Conservation (phyloP, 1,140 invertebrate genomes). For the Zophobas morio region DNA sequence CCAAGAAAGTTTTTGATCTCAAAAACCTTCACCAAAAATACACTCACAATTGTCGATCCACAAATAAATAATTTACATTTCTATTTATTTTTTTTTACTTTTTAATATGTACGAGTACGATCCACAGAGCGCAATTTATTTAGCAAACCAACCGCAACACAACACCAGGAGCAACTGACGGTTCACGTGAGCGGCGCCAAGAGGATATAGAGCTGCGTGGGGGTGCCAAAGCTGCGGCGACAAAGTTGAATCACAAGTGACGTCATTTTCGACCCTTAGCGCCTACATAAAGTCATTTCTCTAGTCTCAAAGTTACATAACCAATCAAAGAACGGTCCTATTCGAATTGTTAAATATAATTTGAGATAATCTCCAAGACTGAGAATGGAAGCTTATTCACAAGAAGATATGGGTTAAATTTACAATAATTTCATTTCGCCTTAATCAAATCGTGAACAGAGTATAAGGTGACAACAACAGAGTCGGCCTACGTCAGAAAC, state of each 20-base stretch:
- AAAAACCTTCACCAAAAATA: too few relatives aligned
- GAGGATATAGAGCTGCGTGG: constrained; percentile 32
- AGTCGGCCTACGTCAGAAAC: too few relatives aligned
- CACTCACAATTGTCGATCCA: not conserved
- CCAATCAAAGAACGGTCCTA: not conserved
- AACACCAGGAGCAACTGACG: constrained; percentile 7
- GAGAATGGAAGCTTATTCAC: too few relatives aligned
- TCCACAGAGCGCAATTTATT: constrained; percentile 4
- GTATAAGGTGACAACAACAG: too few relatives aligned
- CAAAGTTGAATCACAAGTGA: constrained; percentile 38
- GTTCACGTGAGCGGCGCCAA: constrained; percentile 47
- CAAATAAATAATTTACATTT: constrained; percentile 15
- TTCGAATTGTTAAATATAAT: too few relatives aligned
- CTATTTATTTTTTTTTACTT: not conserved
- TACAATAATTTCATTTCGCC: not conserved
- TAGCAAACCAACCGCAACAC: not conserved
- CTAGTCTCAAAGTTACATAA: constrained; percentile 1
- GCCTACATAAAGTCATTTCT: constrained; percentile 27
- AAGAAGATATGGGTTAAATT: too few relatives aligned
- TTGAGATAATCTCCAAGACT: too few relatives aligned
- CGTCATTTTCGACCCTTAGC: constrained; percentile 42
- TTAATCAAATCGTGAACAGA: not conserved
- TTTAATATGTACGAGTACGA: not conserved
- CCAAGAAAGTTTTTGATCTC: not conserved
- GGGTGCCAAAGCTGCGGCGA: constrained; percentile 29